Evolutionary conservation across 2,888 invertebrate species (phyloP), one percentile per base, ranked within the genome.

Genomic region (Gymnoscelis rufifasciata): DNA sequence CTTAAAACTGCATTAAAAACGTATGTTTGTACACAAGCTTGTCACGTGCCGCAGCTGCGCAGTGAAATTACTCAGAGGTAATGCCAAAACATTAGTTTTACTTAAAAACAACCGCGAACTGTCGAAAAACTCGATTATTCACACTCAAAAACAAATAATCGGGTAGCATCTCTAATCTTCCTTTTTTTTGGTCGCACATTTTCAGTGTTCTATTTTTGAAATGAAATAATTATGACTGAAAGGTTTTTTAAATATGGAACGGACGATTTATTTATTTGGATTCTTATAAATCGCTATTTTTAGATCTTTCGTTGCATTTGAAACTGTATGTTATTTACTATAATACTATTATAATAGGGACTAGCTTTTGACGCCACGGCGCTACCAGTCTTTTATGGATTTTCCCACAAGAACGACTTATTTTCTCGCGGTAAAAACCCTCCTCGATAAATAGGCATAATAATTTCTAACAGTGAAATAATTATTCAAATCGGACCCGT

Each of bases 81-180:
- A 86, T 80, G 74, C 72, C 63, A 70, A 76, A 82, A 76, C 79
- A 87, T 87, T 83, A 77, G 71, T 87, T 81, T 78, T 75, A 72
- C 81, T 83, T 82, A 81, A 80, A 78, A 48, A 30, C 41, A 47
- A 80, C 83, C 83, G 71, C 84, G 78, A 71, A 81, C 80, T 80
- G 70, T 68, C 75, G 54, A 69, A 71, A 78, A 84, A 83, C 72
- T 66, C 74, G 68, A 88, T 88, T 87, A 78, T 87, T 87, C 86
- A 88, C 82, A 83, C 74, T 76, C 68, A 78, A 81, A 81, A 80
- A 78, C 75, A 80, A 83, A 81, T 81, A 79, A 77, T 59, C 62
- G 70, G 69, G 19, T 68, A 71, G 71, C 75, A 70, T 74, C 65
- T 54, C 59, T 66, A 80, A 77, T 72, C 67, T 68, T 56, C 67